Conservation (phyloP, 1,140 invertebrate genomes). For the Cyphomyrmex costatus region DNA sequence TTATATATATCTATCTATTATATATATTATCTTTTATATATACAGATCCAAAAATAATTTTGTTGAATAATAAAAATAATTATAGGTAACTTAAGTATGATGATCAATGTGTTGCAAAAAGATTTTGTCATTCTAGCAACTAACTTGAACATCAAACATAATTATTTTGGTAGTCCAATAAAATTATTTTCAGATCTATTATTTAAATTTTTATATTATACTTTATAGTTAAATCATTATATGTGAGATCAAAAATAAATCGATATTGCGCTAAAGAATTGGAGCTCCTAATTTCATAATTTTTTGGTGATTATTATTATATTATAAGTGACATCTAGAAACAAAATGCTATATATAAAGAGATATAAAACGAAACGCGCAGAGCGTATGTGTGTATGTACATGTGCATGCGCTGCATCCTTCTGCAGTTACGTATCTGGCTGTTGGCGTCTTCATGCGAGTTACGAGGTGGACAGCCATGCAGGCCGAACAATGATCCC, state of each 20-base stretch:
- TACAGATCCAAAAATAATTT: too few relatives aligned
- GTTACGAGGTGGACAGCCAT: slow-evolving; percentile 49
- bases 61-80: too few relatives aligned
- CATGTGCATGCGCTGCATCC: neutral
- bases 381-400: neutral
- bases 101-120: too few relatives aligned
- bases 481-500: slow-evolving; percentile 69
- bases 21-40: too few relatives aligned
- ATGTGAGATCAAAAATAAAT: neutral
- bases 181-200: neutral
- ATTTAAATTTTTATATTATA: neutral
- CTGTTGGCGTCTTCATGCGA: slow-evolving; percentile 39
- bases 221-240: neutral
- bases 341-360: neutral
- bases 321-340: neutral
- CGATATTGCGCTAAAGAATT: neutral
- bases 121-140: too few relatives aligned
- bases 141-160: too few relatives aligned
- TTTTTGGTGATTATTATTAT: neutral
- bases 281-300: neutral
- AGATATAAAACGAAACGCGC: neutral
- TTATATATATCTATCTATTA: too few relatives aligned
- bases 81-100: neutral
- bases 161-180: neutral
- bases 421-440: slow-evolving; percentile 8